phyloP scores from a whole-genome alignment of 2,888 invertebrate species.

The Nemoura dubitans region DNA sequence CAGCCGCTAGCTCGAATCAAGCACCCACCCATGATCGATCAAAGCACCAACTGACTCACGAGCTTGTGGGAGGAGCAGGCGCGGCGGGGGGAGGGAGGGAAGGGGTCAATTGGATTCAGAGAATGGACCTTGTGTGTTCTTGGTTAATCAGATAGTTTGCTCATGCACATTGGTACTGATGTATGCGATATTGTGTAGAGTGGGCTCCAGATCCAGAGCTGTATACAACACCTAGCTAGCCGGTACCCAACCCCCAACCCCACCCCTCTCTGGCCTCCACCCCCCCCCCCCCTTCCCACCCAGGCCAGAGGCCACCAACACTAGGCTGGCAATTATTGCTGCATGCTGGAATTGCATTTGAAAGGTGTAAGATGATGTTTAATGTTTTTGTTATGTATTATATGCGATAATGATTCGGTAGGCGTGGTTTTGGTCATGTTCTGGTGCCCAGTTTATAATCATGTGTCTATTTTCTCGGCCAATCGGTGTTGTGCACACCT shows the following conservation, averaged over 20 bases:
- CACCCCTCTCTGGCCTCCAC: not conserved
- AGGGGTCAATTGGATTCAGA: conserved; percentile 4
- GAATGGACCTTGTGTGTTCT: not conserved
- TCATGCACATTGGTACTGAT: not conserved
- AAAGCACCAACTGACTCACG: not conserved
- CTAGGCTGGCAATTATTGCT: not conserved
- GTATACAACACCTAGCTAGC: not conserved
- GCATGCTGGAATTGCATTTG: not conserved
- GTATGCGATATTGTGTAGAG: not conserved
- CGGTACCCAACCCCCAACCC: not conserved
- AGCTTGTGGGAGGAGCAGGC: not conserved
- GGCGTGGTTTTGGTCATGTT: conserved; percentile 42
- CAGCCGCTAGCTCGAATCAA: not conserved
- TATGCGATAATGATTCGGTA: conserved; percentile 40
- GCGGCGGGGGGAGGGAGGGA: not conserved
- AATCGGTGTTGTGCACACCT: conserved; percentile 29
- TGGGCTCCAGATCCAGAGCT: not conserved
- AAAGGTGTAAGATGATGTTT: conserved; percentile 28
- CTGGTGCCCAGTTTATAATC: conserved; percentile 39
- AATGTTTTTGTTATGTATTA: conserved; percentile 41
- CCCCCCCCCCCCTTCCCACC: not conserved
- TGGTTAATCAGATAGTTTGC: not conserved
- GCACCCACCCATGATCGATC: not conserved
- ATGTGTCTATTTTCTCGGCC: conserved; percentile 41
- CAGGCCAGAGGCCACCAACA: not conserved